Base-by-base conservation (phyloP, 2,888 invertebrate genomes). In the Odontomyia ornata region DNA sequence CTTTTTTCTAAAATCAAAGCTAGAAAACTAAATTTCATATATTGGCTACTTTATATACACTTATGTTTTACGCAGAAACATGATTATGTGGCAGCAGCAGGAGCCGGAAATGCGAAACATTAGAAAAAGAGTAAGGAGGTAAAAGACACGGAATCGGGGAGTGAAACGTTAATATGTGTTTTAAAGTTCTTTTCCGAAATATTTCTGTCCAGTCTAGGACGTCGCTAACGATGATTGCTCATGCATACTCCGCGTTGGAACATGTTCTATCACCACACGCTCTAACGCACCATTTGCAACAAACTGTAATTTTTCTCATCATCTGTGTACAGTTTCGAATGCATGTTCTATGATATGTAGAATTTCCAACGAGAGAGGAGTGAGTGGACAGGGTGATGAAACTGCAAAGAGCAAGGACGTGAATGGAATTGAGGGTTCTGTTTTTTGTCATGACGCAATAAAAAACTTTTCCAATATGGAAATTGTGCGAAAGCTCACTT, bases 401-500 rank as follows among this genome's bases (percentile, higher is more conserved):
- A 36, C 36, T 36, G 9, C 36, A 36, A 9, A 36, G 36, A 36
- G 5, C 5, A 36, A 36, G 36, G 36, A 36, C 9, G 36, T 15
- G 15, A 18, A 15, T 52, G 5, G 15, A 52, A 52, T 52, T 7
- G 5, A 7, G 13, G 15, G 15, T 52, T 52, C 15, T 52, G 5
- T 52, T 60, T 60, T 60, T 60, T 60, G 11, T 60, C 25, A 23
- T 28, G 30, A 23, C 13, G 36, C 36, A 47, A 69, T 69, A 23
- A 30, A 69, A 69, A 69, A n/a, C 47, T 69, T 69, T 69, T 69
- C 25, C 69, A 47, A 69, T 69, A 69, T 69, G 27, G 69, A 46
- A 69, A 69, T 69, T 25, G 23, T 69, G 25, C 21, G 25, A 46
- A 46, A 25, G 69, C 23, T 25, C 9, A 43, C 21, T 69, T 47